Evolutionary conservation across 53 echinoderm and acorn worm genomes (phyloP), one percentile per base, ranked within the genome.

Genomic region (Actinopyga echinites): DNA sequence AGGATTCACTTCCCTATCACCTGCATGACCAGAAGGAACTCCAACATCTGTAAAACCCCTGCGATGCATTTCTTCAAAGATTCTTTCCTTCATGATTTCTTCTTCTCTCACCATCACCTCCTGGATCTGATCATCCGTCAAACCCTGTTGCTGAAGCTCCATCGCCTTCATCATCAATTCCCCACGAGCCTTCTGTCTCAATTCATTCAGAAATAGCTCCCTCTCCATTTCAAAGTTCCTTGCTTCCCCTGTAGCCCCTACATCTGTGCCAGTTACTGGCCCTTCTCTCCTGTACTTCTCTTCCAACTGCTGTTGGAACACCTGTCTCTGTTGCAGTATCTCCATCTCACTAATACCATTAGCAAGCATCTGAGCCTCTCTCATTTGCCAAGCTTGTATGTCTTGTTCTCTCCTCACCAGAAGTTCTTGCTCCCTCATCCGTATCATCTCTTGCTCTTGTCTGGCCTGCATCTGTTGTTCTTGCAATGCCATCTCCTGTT

Each of bases 291-390:
- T 4, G 22, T 71, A 71, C 34, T 33, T 30, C 15, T 40, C 9
- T 25, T 71, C 71, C 40, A 71, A 44, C 71, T 71, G 42, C 34
- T 71, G 71, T 33, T 71, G 71, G 44, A 71, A 71, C 44, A 71
- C 22, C 0, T 71, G 71, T 10, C 71, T 71, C 44, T 71, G 40
- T n/a, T 40, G 71, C 6, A 71, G 71, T 40, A 71, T 21, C 20
- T 71, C 71, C 11, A 44, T 22, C 40, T 71, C 71, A 15, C 71
- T 71, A 24, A 71, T 42, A 30, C 71, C 71, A 21, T 71, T 12
- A 8, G 42, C 40, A 24, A 44, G 9, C 71, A 71, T 40, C 9
- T 71, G 43, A 44, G 40, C 44, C 25, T 71, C 71, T 71, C 71
- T 71, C 4, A 22, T 24, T 25, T 43, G 45, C 71, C 71, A 71